These are phyloP conservation scores for Pristionchus entomophagus DNA, from an alignment of 2,888 invertebrate species.

Conservation along the genomic window DNA sequence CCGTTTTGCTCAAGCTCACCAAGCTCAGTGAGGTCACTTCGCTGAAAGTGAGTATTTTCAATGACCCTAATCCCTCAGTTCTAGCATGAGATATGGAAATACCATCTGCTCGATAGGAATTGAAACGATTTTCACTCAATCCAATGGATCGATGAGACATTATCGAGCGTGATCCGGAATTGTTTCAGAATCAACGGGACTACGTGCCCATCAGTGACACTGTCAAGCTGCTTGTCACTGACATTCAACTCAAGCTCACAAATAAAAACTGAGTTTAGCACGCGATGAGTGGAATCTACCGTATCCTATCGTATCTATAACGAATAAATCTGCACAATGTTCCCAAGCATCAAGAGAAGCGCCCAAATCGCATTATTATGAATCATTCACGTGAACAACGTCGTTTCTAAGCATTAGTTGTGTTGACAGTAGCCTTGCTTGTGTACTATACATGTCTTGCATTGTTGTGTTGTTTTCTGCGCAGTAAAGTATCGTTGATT, in stretches of 20 bases:
- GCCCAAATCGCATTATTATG: too few species aligned
- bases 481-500: too few species aligned
- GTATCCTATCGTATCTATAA: too few species aligned
- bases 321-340: background rate
- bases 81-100: background rate
- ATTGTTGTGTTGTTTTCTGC: too few species aligned
- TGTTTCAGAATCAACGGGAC: constrained; percentile 7
- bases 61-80: too few species aligned
- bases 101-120: background rate
- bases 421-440: too few species aligned
- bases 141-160: background rate
- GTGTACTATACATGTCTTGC: too few species aligned
- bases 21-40: background rate
- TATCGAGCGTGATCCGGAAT: too few species aligned
- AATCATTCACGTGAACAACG: too few species aligned
- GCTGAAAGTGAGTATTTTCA: background rate
- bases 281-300: too few species aligned
- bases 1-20: background rate
- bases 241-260: background rate
- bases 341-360: background rate
- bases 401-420: too few species aligned
- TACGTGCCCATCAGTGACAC: background rate
- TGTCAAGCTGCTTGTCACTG: background rate
- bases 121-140: background rate
- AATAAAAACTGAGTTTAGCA: too few species aligned